A percentile compares a stretch with the other conserved stretches of the same genome.
These are phyloP conservation scores for Psilopsiagon aymara DNA, from an alignment of 2,113 vertebrate genomes.

Conservation along the genomic window DNA sequence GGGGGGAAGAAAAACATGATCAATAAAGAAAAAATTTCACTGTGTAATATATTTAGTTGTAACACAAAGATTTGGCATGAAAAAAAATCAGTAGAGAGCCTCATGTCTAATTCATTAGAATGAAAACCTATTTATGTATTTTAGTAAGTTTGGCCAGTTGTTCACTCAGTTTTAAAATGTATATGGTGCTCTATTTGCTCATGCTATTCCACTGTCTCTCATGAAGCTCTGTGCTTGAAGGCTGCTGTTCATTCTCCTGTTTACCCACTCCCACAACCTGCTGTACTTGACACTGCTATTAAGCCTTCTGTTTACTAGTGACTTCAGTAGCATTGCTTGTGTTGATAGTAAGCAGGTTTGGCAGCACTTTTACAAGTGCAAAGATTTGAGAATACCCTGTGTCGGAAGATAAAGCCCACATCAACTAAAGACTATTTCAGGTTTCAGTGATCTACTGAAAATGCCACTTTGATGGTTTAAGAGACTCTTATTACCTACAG, in stretches of 20 bases:
- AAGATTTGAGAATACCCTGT: not conserved
- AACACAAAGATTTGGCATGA: not conserved
- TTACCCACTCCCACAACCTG: not conserved
- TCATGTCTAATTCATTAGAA: not conserved
- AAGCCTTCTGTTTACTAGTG: not conserved
- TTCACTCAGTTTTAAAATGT: not conserved
- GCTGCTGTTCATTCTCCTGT: not conserved
- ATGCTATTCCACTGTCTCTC: not conserved
- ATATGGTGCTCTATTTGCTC: not conserved
- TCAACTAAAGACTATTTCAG: not conserved
- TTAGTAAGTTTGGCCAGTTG: not conserved
- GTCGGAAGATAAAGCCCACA: not conserved
- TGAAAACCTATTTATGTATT: not conserved
- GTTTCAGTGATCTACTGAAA: not conserved
- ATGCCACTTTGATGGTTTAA: not conserved
- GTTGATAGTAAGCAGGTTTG: not conserved
- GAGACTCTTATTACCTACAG: not conserved
- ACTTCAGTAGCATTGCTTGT: fast-evolving
- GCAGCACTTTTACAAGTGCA: not conserved
- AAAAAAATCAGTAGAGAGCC: not conserved
- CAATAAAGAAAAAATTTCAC: not conserved
- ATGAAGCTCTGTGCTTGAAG: not conserved
- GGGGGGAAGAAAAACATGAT: not conserved
- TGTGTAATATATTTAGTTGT: not conserved
- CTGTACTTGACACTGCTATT: fast-evolving